A percentile compares a stretch with the other conserved stretches of the same genome.
phyloP scores from a whole-genome alignment of 1,140 invertebrate species.

The Antheraea pernyi region DNA sequence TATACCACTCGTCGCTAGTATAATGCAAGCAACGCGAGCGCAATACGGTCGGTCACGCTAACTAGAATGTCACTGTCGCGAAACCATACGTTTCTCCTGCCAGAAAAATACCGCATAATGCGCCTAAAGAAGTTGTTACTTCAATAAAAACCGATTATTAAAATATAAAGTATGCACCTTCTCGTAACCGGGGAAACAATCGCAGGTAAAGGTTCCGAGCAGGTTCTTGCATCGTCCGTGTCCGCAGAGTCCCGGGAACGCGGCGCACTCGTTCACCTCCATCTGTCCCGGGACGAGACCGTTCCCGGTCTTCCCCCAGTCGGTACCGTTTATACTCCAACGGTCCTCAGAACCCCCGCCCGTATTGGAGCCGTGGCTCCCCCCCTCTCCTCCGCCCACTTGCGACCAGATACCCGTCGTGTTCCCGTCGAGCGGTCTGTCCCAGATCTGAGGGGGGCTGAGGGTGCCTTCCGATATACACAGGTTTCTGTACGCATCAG shows the following conservation, averaged over 20 bases:
- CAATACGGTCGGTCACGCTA: too few species aligned
- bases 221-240: slow-evolving; percentile 87
- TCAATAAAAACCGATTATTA: not conserved
- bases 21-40: too few species aligned
- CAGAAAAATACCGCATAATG: too few species aligned
- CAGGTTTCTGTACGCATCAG: slow-evolving; percentile 56
- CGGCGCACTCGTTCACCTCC: slow-evolving; percentile 93
- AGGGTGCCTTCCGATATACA: slow-evolving; percentile 47
- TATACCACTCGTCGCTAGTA: too few species aligned
- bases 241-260: slow-evolving; percentile 90
- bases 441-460: slow-evolving; percentile 37
- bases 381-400: slow-evolving; percentile 22
- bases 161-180: slow-evolving; percentile 36
- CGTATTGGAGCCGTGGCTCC: slow-evolving; percentile 9
- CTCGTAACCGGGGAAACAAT: slow-evolving; percentile 87
- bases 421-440: slow-evolving; percentile 24
- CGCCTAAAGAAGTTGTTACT: too few species aligned
- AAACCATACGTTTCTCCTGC: too few species aligned
- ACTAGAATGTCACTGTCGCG: too few species aligned
- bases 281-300: slow-evolving; percentile 84
- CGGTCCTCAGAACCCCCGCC: slow-evolving; percentile 10
- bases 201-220: slow-evolving; percentile 82
- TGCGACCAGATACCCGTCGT: slow-evolving; percentile 32
- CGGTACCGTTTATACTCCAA: slow-evolving; percentile 25
- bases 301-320: slow-evolving; percentile 21